These are phyloP conservation scores for Lasioglossum malachurum DNA, from an alignment of 2,888 invertebrate species.

Conservation along the genomic window DNA sequence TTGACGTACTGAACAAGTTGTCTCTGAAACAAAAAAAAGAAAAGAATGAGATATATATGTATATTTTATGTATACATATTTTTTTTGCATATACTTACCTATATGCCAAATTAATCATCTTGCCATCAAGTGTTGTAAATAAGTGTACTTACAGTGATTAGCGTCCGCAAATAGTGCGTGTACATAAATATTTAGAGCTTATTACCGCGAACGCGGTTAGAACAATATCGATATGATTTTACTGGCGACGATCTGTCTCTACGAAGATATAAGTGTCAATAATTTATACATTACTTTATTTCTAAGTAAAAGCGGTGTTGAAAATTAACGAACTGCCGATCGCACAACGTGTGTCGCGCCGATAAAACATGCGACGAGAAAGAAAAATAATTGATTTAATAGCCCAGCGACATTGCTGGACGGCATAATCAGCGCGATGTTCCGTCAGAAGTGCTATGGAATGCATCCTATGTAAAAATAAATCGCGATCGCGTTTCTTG, in stretches of 20 bases:
- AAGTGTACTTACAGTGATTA: slow-evolving; percentile 85
- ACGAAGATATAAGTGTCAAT: slow-evolving; percentile 38
- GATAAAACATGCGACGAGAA: slow-evolving; percentile 1
- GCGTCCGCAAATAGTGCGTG: slow-evolving; percentile 81
- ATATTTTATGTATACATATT: slow-evolving; percentile 60
- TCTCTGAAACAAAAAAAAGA: neutral
- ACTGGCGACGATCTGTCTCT: slow-evolving; percentile 37
- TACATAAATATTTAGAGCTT: slow-evolving; percentile 79
- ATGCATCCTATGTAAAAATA: slow-evolving; percentile 11
- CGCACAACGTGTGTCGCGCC: slow-evolving; percentile 27
- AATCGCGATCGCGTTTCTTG: neutral
- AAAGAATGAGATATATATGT: slow-evolving; percentile 49
- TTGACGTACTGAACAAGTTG: slow-evolving; percentile 31
- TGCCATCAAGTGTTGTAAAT: slow-evolving; percentile 84
- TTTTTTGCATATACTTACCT: slow-evolving; percentile 39
- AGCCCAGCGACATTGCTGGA: neutral
- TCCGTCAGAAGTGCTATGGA: neutral
- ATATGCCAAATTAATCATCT: slow-evolving; percentile 71
- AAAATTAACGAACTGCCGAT: slow-evolving; percentile 45
- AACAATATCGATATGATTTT: slow-evolving; percentile 46
- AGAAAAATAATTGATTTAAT: slow-evolving; percentile 28
- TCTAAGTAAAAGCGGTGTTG: slow-evolving; percentile 7
- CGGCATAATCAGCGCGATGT: neutral
- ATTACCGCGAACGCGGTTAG: slow-evolving; percentile 52
- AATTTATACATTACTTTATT: slow-evolving; percentile 34